These are phyloP conservation scores for Cydia strobilella DNA, from an alignment of 1,140 invertebrate genomes.

Conservation along the genomic window DNA sequence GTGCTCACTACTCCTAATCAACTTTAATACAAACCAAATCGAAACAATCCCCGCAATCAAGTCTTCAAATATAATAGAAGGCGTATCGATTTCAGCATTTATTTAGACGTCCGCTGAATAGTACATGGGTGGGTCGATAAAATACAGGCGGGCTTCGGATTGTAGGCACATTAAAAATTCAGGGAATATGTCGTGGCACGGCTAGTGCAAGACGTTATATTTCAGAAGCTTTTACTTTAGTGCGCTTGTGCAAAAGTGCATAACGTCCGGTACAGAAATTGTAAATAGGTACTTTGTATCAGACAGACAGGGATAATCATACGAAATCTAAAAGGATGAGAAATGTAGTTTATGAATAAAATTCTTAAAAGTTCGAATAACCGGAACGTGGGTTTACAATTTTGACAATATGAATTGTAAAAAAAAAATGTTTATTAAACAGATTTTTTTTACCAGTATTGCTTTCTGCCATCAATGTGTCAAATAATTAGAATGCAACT, in stretches of 20 bases:
- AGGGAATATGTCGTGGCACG: neutral
- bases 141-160: constrained; percentile 19
- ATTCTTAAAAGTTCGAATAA: too few relatives aligned
- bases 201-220: constrained; percentile 2
- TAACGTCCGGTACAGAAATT: neutral
- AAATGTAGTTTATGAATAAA: neutral
- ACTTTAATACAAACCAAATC: constrained; percentile 4
- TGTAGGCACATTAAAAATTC: constrained; percentile 11
- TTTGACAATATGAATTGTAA: too few relatives aligned
- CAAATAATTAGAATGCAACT: neutral
- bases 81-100: constrained; percentile 19
- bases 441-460: neutral
- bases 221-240: neutral
- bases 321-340: neutral
- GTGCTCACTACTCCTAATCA: neutral
- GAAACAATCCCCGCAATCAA: constrained; percentile 13
- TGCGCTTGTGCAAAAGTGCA: neutral
- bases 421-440: too few relatives aligned
- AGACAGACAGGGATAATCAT: neutral
- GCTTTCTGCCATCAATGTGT: neutral
- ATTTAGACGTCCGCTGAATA: constrained; percentile 31
- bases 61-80: constrained; percentile 30
- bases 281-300: neutral
- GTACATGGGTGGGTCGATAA: constrained; percentile 15
- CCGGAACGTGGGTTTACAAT: too few relatives aligned